A percentile compares a stretch with the other conserved stretches of the same genome.
phyloP scores from a whole-genome alignment of 2,113 vertebrate species.

The Ia io region DNA sequence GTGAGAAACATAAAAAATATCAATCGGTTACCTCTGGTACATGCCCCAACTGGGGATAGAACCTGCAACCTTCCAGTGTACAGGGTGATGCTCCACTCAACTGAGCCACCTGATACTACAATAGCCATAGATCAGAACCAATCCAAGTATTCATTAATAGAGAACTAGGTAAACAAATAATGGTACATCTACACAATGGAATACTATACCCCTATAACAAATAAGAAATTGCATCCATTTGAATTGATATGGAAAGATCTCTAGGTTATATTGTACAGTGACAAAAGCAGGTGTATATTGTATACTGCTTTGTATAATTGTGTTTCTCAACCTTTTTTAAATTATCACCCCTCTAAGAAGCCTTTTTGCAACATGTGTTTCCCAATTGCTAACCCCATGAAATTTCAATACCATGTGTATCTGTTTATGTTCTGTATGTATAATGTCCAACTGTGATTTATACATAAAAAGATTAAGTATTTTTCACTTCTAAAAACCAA shows the following conservation, averaged over 20 bases:
- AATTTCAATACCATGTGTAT: background rate
- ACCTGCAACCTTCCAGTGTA: background rate
- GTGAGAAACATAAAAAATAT: background rate
- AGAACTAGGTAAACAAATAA: background rate
- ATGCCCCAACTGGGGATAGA: background rate
- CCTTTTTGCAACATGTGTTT: background rate
- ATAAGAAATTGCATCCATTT: background rate
- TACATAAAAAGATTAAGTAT: background rate
- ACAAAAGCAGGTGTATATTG: background rate
- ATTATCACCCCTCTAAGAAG: background rate
- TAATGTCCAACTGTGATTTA: slow-evolving; percentile 31
- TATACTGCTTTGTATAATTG: background rate
- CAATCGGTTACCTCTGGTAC: background rate
- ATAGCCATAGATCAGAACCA: background rate
- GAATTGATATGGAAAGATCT: background rate
- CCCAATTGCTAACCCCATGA: background rate
- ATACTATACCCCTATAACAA: background rate
- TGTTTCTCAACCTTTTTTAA: background rate
- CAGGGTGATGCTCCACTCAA: background rate
- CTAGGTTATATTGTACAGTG: background rate
- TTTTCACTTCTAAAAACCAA: slow-evolving; percentile 32
- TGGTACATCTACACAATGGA: background rate
- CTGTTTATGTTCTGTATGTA: background rate
- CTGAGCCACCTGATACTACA: background rate
- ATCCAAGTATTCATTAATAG: background rate